A percentile compares a stretch with the other conserved stretches of the same genome.
These are phyloP conservation scores for Diorhabda sublineata DNA, from an alignment of 1,140 invertebrate genomes.

Conservation along the genomic window DNA sequence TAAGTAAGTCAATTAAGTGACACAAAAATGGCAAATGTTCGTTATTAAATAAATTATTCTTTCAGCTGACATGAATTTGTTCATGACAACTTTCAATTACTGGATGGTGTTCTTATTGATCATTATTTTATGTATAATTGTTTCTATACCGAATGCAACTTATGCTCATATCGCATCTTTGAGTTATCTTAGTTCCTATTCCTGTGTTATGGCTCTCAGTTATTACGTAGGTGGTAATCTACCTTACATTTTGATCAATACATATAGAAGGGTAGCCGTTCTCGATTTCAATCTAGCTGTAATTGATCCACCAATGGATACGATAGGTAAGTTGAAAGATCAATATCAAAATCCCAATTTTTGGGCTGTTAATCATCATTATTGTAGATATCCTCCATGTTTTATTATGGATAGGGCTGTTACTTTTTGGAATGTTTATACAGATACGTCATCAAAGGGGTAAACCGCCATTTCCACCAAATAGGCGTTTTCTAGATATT, in stretches of 20 bases:
- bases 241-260: constrained; percentile 68
- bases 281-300: constrained; percentile 57
- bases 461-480: constrained; percentile 57
- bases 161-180: constrained; percentile 60
- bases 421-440: constrained; percentile 49
- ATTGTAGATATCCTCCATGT: constrained; percentile 56
- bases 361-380: background rate
- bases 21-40: background rate
- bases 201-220: constrained; percentile 58
- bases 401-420: constrained; percentile 53
- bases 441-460: constrained; percentile 53
- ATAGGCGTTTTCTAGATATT: constrained; percentile 7
- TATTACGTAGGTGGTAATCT: constrained; percentile 61
- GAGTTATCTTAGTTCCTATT: constrained; percentile 60
- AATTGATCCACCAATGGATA: constrained; percentile 59
- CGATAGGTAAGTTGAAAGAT: constrained; percentile 51
- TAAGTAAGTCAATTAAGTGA: constrained; percentile 50
- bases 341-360: background rate
- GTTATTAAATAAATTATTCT: constrained; percentile 13
- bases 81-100: constrained; percentile 57
- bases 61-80: constrained; percentile 55
- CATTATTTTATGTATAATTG: constrained; percentile 50
- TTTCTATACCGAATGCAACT: constrained; percentile 52
- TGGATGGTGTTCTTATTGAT: constrained; percentile 58
- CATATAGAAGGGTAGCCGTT: constrained; percentile 56